Base-by-base conservation (phyloP, 2,797 vertebrate species). In the Enteromius unitaeniatus region DNA sequence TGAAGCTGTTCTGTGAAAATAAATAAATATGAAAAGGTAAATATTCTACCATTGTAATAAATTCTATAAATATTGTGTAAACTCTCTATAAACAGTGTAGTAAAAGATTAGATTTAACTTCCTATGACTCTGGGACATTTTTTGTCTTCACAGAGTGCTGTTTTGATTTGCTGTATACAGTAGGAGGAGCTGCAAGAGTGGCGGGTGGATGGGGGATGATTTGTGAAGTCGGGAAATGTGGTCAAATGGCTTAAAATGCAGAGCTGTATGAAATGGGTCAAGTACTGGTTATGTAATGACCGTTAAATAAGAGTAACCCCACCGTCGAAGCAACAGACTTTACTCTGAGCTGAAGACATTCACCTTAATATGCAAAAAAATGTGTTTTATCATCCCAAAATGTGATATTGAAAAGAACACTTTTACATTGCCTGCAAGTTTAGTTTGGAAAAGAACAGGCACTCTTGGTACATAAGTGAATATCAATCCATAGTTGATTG, bases 241-340 rank as follows among this genome's bases (percentile, higher is more conserved):
- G 82, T 79, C 75, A 51, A 72, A 88, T 83, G 85, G 64, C 87
- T 87, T 55, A 70, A 83, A 87, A 85, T 77, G 77, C 82, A 88
- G 69, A 87, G 79, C 85, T 70, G 73, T 79, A 83, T 87, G 83
- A 87, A 88, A 90, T 86, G 68, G 85, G 85, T 88, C 86, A 89
- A 87, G 84, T 81, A 75, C 78, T 86, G 73, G 80, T 88, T 89
- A 82, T 82, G 83, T 88, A 89, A 90, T 82, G 78, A 87, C 78
- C 79, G 81, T 69, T 74, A 74, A 84, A 84, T 74, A 72, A 84
- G 77, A 78, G 74, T 78, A 84, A 86, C 76, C 60, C 21, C 72
- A 49, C 40, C 26, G 45, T 80, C 78, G 78, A 70, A 69, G 62
- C 49, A 64, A 68, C 58, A 64, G 62, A 55, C 34, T 9, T 67